Conservation (phyloP, 92 coral and sea anemone species). For the Parazoanthus atlanticus region DNA sequence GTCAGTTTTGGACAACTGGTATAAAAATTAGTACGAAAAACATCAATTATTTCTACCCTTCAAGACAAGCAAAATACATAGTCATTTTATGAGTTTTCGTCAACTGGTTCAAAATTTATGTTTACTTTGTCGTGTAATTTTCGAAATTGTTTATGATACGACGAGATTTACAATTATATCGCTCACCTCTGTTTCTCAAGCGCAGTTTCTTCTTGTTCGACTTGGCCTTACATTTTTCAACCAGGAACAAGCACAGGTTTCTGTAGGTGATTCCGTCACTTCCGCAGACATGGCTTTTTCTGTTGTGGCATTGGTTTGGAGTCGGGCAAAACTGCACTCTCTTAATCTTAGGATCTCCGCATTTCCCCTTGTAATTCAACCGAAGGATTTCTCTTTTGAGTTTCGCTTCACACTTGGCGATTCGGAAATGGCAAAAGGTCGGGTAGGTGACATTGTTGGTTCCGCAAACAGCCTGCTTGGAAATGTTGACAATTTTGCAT, state of each 20-base stretch:
- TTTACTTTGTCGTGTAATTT: not conserved
- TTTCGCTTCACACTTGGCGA: slow-evolving; percentile 78
- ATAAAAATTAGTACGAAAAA: not conserved
- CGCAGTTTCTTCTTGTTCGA: slow-evolving; percentile 53
- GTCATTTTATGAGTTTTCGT: not conserved
- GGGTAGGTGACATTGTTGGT: slow-evolving; percentile 79
- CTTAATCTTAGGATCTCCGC: slow-evolving; percentile 72
- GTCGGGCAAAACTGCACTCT: slow-evolving; percentile 59
- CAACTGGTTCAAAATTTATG: not conserved
- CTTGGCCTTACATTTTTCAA: slow-evolving; percentile 79
- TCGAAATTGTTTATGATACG: not conserved
- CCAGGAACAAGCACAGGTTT: slow-evolving; percentile 77
- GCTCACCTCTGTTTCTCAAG: slow-evolving; percentile 63
- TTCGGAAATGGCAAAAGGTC: slow-evolving; percentile 79
- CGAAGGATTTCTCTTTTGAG: slow-evolving; percentile 55
- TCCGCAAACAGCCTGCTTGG: slow-evolving; percentile 80
- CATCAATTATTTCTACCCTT: not conserved
- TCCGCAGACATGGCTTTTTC: slow-evolving; percentile 73
- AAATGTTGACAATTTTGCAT: slow-evolving; percentile 56
- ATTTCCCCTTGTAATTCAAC: slow-evolving; percentile 69
- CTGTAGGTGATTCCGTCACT: slow-evolving; percentile 80
- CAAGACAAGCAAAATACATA: not conserved
- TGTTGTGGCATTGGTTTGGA: slow-evolving; percentile 69
- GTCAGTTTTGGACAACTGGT: not conserved
- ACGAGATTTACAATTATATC: too few relatives aligned